These are phyloP conservation scores for Bombyx mori DNA, from an alignment of 1,140 invertebrate genomes.

Conservation along the genomic window ASM3026992v2 NC_085122.1:14066501-14067000, in stretches of 20 bases:
- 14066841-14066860: too few relatives aligned
- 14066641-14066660: slow-evolving; percentile 49
- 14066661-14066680: slow-evolving; percentile 65
- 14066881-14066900: too few relatives aligned
- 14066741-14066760: slow-evolving; percentile 60
- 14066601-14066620: slow-evolving; percentile 19
- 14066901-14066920: too few relatives aligned
- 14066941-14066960: too few relatives aligned
- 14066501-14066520: slow-evolving; percentile 29
- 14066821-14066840: too few relatives aligned
- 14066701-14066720: slow-evolving; percentile 66
- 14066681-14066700: slow-evolving; percentile 50
- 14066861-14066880: too few relatives aligned
- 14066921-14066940: too few relatives aligned
- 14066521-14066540: slow-evolving; percentile 47
- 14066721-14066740: slow-evolving; percentile 66
- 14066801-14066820: too few relatives aligned
- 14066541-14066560: slow-evolving; percentile 47
- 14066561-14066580: slow-evolving; percentile 44
- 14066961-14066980: too few relatives aligned
- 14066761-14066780: slow-evolving; percentile 26
- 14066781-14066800: too few relatives aligned
- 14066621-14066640: slow-evolving; percentile 30
- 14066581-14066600: slow-evolving; percentile 17
- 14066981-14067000: too few relatives aligned